Conservation (phyloP, 2,888 invertebrate species). For the Melipona bicolor region DNA sequence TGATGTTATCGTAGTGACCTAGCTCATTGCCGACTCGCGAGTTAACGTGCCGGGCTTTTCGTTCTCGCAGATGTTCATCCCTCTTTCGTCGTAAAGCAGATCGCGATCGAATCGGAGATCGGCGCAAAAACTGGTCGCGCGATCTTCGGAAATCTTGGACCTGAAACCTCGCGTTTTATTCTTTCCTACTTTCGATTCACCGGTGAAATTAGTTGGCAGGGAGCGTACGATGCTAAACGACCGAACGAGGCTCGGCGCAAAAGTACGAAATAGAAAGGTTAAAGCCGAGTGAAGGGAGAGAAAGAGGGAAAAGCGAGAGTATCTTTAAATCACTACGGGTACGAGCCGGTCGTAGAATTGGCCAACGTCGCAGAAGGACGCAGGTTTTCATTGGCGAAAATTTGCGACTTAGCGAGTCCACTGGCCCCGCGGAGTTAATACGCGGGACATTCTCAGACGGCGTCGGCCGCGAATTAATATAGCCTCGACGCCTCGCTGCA, state of each 20-base stretch:
- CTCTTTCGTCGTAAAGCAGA: slow-evolving; percentile 13
- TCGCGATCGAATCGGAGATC: background rate
- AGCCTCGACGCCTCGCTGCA: slow-evolving; percentile 64
- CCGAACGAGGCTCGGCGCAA: slow-evolving; percentile 23
- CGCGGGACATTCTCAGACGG: slow-evolving; percentile 75
- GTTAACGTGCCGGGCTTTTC: slow-evolving; percentile 22
- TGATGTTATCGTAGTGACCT: slow-evolving; percentile 34
- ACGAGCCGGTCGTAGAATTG: slow-evolving; percentile 33
- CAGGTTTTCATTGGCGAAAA: slow-evolving; percentile 66
- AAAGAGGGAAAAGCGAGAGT: slow-evolving; percentile 12
- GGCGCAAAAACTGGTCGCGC: slow-evolving; percentile 47
- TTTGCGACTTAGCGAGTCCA: slow-evolving; percentile 64
- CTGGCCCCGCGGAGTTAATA: slow-evolving; percentile 68
- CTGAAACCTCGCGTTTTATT: too few relatives aligned
- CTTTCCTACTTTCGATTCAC: background rate
- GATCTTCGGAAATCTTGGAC: slow-evolving; percentile 13
- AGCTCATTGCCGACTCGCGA: slow-evolving; percentile 31
- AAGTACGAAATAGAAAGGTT: slow-evolving; percentile 39
- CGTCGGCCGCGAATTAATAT: slow-evolving; percentile 76
- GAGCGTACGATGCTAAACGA: slow-evolving; percentile 40
- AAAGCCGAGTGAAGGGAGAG: slow-evolving; percentile 1
- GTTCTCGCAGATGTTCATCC: slow-evolving; percentile 17
- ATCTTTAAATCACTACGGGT: slow-evolving; percentile 48
- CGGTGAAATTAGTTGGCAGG: slow-evolving; percentile 27
- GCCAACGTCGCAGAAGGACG: slow-evolving; percentile 55